These are phyloP conservation scores for Centropus bengalensis DNA, from an alignment of 2,113 vertebrate species.

Conservation along the genomic window DNA sequence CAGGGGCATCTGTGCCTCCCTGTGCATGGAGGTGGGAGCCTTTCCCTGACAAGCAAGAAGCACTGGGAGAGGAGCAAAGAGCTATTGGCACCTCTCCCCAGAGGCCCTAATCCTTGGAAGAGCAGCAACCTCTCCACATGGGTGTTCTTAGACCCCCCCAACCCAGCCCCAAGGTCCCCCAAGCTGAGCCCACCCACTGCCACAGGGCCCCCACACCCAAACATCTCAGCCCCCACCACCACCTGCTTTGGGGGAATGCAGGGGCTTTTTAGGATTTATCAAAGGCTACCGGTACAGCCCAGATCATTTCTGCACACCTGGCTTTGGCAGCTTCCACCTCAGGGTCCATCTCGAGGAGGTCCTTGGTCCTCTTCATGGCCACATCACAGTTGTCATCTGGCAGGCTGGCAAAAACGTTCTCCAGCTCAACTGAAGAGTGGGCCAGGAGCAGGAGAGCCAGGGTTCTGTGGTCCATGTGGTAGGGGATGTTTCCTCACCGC, in stretches of 20 bases:
- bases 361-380: slow-evolving; percentile 77
- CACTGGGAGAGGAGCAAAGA: not conserved
- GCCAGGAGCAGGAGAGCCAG: slow-evolving; percentile 83
- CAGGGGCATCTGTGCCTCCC: rapidly evolving
- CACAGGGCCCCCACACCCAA: not conserved
- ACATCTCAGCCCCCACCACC: not conserved
- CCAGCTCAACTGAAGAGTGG: slow-evolving; percentile 82
- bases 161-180: not conserved
- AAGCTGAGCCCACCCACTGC: not conserved
- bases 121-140: rapidly evolving
- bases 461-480: slow-evolving; percentile 78
- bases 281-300: slow-evolving; percentile 86
- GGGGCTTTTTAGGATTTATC: slow-evolving; percentile 75
- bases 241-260: not conserved
- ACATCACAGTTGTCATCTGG: slow-evolving; percentile 78
- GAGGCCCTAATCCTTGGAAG: not conserved
- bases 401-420: slow-evolving; percentile 78
- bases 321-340: slow-evolving; percentile 79
- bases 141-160: not conserved
- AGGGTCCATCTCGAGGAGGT: slow-evolving; percentile 80
- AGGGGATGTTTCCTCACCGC: slow-evolving; percentile 82
- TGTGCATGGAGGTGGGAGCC: rapidly evolving
- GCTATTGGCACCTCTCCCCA: rapidly evolving
- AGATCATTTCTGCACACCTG: slow-evolving; percentile 80
- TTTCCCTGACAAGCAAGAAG: rapidly evolving